These are phyloP conservation scores for Forpus xanthops DNA, from an alignment of 2,797 vertebrate species.

Conservation along the genomic window DNA sequence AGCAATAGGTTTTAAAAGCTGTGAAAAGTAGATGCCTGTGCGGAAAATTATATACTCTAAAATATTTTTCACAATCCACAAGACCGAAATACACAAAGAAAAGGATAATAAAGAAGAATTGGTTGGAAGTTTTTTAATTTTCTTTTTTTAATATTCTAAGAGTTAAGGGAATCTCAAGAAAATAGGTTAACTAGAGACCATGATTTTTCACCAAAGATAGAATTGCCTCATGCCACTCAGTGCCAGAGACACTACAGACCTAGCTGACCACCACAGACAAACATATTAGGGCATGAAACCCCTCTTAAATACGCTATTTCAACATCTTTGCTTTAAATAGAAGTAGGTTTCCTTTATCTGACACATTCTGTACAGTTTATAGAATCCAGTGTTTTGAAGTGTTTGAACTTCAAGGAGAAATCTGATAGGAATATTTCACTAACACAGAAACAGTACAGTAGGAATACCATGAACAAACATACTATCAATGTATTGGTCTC, in stretches of 20 bases:
- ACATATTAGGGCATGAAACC: not conserved
- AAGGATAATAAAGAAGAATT: not conserved
- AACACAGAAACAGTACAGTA: not conserved
- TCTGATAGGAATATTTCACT: not conserved
- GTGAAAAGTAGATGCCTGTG: not conserved
- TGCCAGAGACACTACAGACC: not conserved
- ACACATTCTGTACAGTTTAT: not conserved
- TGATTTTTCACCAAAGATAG: not conserved
- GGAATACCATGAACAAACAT: not conserved
- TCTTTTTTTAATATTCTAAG: not conserved
- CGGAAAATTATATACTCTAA: not conserved
- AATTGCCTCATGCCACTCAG: not conserved
- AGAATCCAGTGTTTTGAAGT: not conserved
- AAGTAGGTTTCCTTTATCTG: not conserved
- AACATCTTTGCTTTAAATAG: not conserved
- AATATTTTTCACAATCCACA: not conserved
- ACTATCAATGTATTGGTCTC: not conserved
- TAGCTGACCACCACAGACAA: fast-evolving
- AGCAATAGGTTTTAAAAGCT: not conserved
- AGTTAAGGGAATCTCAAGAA: not conserved
- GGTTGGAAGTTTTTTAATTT: not conserved
- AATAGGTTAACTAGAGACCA: not conserved
- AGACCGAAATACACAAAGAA: not conserved
- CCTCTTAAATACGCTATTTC: not conserved
- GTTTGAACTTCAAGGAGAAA: not conserved